These are phyloP conservation scores for Phymanthus crucifer DNA, from an alignment of 92 coral and sea anemone species.

Conservation along the genomic window DNA sequence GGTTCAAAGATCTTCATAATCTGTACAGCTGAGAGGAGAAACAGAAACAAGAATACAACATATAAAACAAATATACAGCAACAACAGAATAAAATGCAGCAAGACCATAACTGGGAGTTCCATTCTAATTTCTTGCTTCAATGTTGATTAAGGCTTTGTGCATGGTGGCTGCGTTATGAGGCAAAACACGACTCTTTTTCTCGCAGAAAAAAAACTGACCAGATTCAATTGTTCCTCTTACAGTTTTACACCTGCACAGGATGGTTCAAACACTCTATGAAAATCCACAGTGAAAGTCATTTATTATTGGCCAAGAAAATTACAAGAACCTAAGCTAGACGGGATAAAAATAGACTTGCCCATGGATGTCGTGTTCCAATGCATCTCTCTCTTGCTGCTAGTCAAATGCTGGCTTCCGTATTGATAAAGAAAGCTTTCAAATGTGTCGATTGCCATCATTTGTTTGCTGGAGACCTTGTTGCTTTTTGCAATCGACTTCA, in stretches of 20 bases:
- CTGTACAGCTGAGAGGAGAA: not conserved
- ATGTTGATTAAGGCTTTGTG: no score
- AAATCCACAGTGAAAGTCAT: no score
- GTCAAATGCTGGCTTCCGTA: not conserved
- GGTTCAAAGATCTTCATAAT: not conserved
- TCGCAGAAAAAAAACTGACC: no score
- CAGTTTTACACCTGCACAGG: no score
- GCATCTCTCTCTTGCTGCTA: not conserved
- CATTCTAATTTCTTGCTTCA: no score
- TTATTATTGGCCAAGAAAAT: no score
- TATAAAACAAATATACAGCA: not conserved
- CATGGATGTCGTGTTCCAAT: not conserved
- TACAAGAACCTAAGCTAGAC: no score
- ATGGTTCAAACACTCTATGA: no score
- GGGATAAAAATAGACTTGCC: not conserved
- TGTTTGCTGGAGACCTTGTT: not conserved
- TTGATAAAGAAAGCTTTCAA: not conserved
- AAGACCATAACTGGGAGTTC: no score
- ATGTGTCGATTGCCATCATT: not conserved
- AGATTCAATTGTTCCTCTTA: no score
- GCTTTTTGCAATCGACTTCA: not conserved
- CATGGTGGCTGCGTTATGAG: no score
- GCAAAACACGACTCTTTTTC: no score
- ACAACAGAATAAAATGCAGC: not conserved
- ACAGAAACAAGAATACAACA: not conserved